Base-by-base conservation (phyloP, 2,888 invertebrate genomes). In the Phengaris arion region DNA sequence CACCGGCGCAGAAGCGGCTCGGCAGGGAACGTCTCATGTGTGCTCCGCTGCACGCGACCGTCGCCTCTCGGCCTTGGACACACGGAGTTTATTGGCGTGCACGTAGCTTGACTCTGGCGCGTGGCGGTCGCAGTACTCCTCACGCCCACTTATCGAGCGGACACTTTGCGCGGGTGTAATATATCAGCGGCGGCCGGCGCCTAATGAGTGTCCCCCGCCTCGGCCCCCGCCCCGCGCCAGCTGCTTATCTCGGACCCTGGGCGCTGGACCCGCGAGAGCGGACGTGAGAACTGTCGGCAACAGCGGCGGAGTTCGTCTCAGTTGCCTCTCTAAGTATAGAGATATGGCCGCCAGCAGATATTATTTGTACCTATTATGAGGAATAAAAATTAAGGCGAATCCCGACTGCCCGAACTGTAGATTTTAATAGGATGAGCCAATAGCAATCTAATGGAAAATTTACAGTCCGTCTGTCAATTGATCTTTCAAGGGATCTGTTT, bases 71-170 rank as follows among this genome's bases (percentile, higher is more conserved):
- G 13, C 15, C 6, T 0, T 9, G 52, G 13, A 1, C 2, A 48
- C 22, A 69, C 6, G 79, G 79, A 13, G 73, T 68, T n/a, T 59
- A 75, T 81, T 57, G 2, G 52, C 51, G 15, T 10, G 35, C 1
- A 12, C 8, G 68, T 0, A 35, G 13, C 52, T 15, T 13, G 74
- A 2, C 35, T 22, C 48, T 48, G 68, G 64, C 69, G 80, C 77
- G 77, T 73, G 54, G n/a, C 7, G 69, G 72, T 54, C 64, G 72
- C 64, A 59, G 69, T 68, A 77, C 80, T 82, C 84, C 87, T 81
- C 86, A 83, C 91, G 91, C 91, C 91, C 90, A 91, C 91, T 90
- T 91, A 90, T 90, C 91, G 86, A 85, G 82, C 84, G 85, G 85
- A 87, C 89, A 89, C 88, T 89, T 89, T 87, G 85, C 84, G 84